phyloP scores from a whole-genome alignment of 2,797 vertebrate species.

The Pseudotriccus pelzelni region DNA sequence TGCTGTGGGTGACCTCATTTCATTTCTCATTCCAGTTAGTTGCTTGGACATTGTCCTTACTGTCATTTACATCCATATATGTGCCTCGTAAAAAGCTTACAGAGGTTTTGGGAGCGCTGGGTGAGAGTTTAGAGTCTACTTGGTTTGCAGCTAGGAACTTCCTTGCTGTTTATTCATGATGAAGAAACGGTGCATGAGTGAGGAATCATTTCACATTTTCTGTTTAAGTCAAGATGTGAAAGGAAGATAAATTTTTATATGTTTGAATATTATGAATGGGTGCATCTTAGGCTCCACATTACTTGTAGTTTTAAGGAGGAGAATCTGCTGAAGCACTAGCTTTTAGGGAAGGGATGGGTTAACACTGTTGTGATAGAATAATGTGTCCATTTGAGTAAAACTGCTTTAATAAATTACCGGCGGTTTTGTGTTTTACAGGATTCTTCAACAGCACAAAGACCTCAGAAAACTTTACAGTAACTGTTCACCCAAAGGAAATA shows the following conservation, averaged over 20 bases:
- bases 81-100: not conserved
- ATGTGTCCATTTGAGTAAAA: not conserved
- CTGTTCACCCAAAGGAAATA: conserved; percentile 87
- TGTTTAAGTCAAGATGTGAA: not conserved
- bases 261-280: not conserved
- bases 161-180: not conserved
- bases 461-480: conserved; percentile 69
- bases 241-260: not conserved
- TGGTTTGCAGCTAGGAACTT: not conserved
- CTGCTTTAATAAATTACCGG: not conserved
- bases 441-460: not conserved
- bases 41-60: not conserved
- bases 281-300: not conserved
- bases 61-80: not conserved
- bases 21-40: not conserved
- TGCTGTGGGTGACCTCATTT: conserved; percentile 17
- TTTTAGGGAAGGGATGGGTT: not conserved
- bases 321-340: not conserved
- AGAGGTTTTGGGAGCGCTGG: not conserved
- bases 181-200: not conserved
- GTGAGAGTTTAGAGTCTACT: not conserved
- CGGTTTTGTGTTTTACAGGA: conserved; percentile 62
- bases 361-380: not conserved
- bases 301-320: not conserved
- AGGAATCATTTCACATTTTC: not conserved